phyloP scores from a whole-genome alignment of 2,888 invertebrate species.

The Ichneumon xanthorius region DNA sequence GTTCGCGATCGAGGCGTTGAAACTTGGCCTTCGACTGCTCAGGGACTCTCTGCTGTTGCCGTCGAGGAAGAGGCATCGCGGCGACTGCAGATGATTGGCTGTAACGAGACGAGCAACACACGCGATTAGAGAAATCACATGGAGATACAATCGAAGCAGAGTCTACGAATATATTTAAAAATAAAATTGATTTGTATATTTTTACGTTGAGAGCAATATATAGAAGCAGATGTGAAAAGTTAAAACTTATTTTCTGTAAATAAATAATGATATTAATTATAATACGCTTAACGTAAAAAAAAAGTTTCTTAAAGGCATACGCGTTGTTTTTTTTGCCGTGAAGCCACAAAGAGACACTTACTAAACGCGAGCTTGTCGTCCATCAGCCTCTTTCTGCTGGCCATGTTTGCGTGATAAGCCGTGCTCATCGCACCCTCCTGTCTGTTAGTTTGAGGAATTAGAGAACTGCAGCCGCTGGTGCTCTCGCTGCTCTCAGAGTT shows the following conservation, averaged over 20 bases:
- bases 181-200: too few relatives aligned
- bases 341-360: constrained; percentile 68
- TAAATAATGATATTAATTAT: too few relatives aligned
- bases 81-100: constrained; percentile 82
- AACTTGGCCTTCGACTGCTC: constrained; percentile 86
- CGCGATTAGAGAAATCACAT: background rate
- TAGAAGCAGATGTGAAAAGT: too few relatives aligned
- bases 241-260: too few relatives aligned
- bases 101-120: constrained; percentile 52
- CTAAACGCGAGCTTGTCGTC: constrained; percentile 81
- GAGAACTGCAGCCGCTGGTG: constrained; percentile 87
- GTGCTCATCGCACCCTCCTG: constrained; percentile 78
- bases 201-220: too few relatives aligned
- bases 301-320: too few relatives aligned
- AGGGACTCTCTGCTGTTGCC: constrained; percentile 84
- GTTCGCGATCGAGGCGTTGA: constrained; percentile 85
- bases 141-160: too few relatives aligned
- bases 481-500: constrained; percentile 87
- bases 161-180: too few relatives aligned
- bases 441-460: constrained; percentile 84
- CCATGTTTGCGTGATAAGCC: constrained; percentile 74
- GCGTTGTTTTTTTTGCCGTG: too few relatives aligned
- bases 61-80: constrained; percentile 83
- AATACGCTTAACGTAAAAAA: too few relatives aligned
- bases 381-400: constrained; percentile 77